These are phyloP conservation scores for Eupeodes corollae DNA, from an alignment of 1,140 invertebrate species.

Conservation along the genomic window DNA sequence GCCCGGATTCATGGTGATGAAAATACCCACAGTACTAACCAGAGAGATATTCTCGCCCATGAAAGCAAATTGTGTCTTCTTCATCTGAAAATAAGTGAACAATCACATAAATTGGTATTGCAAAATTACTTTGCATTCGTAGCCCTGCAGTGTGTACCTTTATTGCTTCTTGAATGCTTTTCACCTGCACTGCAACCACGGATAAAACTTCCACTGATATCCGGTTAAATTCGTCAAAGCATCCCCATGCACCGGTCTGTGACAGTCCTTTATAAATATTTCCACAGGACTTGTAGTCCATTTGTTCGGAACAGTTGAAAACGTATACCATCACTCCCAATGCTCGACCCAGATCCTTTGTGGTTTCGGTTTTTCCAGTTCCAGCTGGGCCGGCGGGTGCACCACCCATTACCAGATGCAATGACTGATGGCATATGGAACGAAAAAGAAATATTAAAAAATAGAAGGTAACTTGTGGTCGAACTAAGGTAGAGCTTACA, in stretches of 20 bases:
- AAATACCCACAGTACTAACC: constrained; percentile 73
- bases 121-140: neutral
- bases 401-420: constrained; percentile 75
- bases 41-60: constrained; percentile 72
- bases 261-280: constrained; percentile 85
- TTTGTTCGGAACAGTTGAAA: constrained; percentile 94
- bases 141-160: constrained; percentile 15
- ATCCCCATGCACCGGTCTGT: constrained; percentile 85
- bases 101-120: neutral
- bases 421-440: constrained; percentile 41
- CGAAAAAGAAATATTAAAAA: constrained; percentile 12
- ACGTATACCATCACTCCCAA: constrained; percentile 91
- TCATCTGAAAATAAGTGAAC: constrained; percentile 23
- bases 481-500: constrained; percentile 12
- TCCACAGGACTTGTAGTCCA: constrained; percentile 88
- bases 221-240: constrained; percentile 93
- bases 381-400: constrained; percentile 81
- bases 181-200: constrained; percentile 90
- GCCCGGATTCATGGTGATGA: constrained; percentile 90
- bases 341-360: constrained; percentile 88
- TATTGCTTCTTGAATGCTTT: constrained; percentile 36
- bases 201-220: constrained; percentile 88
- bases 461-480: neutral
- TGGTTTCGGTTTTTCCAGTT: constrained; percentile 92
- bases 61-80: constrained; percentile 45